These are phyloP conservation scores for Drosophila watanabei DNA, from an alignment of 1,140 invertebrate genomes.

Conservation along the genomic window DNA sequence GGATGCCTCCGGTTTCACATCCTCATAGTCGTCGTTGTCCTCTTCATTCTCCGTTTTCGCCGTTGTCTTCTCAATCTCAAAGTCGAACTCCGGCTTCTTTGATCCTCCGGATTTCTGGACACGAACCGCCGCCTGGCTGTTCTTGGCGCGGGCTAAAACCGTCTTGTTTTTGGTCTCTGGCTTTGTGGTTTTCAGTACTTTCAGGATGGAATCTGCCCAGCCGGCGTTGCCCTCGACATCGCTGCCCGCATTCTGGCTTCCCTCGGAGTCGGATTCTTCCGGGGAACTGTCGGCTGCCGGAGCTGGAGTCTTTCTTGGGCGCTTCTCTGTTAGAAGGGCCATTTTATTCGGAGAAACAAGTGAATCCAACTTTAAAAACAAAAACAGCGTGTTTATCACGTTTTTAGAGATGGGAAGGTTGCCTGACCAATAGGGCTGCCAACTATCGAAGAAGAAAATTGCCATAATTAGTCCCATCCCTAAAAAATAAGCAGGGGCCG, in stretches of 20 bases:
- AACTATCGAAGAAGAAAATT: slow-evolving; percentile 1
- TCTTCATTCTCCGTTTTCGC: slow-evolving; percentile 86
- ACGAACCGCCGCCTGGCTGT: slow-evolving; percentile 31
- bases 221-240: slow-evolving; percentile 56
- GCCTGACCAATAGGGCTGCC: neutral
- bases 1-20: slow-evolving; percentile 82
- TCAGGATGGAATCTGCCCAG: slow-evolving; percentile 66
- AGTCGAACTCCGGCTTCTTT: slow-evolving; percentile 75
- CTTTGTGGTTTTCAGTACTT: slow-evolving; percentile 59
- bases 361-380: slow-evolving; percentile 27
- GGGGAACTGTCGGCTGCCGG: slow-evolving; percentile 19
- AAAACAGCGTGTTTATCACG: slow-evolving; percentile 50
- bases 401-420: slow-evolving; percentile 32
- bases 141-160: slow-evolving; percentile 58
- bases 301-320: slow-evolving; percentile 1
- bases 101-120: neutral
- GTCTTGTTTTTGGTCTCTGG: slow-evolving; percentile 47
- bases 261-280: slow-evolving; percentile 46
- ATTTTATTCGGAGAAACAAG: slow-evolving; percentile 9
- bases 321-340: slow-evolving; percentile 54
- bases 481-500: slow-evolving; percentile 4
- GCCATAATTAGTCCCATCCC: slow-evolving; percentile 2
- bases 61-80: slow-evolving; percentile 86
- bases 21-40: slow-evolving; percentile 62
- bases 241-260: slow-evolving; percentile 14